Conservation (phyloP, 2,888 invertebrate genomes). For the Troglohyphantes excavatus region DNA sequence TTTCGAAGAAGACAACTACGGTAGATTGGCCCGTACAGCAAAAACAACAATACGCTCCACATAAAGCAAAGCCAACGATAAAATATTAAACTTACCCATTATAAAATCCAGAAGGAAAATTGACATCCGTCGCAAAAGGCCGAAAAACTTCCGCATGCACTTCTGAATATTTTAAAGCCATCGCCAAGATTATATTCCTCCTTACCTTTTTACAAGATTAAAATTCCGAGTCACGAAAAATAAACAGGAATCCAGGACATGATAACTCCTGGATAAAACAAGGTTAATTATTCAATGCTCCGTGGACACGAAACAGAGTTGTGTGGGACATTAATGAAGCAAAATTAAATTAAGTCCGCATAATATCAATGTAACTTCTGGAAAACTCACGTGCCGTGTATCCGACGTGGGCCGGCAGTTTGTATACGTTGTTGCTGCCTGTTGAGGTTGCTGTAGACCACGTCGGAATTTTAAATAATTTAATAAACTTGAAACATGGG, state of each 20-base stretch:
- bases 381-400: not conserved
- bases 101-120: not conserved
- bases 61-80: no score
- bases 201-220: conserved; percentile 20
- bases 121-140: not conserved
- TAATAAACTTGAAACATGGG: not conserved
- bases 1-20: no score
- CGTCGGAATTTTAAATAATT: conserved; percentile 15
- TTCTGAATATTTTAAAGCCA: conserved; percentile 11
- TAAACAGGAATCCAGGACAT: not conserved
- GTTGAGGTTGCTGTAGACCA: not conserved
- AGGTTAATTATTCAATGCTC: conserved; percentile 37
- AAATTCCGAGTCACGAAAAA: not conserved
- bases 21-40: no score
- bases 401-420: not conserved
- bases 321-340: conserved; percentile 13
- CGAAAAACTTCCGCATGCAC: not conserved
- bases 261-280: not conserved
- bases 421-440: not conserved
- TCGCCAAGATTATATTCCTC: not conserved
- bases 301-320: not conserved
- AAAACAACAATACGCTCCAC: no score
- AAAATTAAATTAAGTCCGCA: conserved; percentile 19
- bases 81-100: no score
- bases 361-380: not conserved